Evolutionary conservation across 1,140 invertebrate species (phyloP), one percentile per base, ranked within the genome.

Genomic region (Vanessa tameamea): DNA sequence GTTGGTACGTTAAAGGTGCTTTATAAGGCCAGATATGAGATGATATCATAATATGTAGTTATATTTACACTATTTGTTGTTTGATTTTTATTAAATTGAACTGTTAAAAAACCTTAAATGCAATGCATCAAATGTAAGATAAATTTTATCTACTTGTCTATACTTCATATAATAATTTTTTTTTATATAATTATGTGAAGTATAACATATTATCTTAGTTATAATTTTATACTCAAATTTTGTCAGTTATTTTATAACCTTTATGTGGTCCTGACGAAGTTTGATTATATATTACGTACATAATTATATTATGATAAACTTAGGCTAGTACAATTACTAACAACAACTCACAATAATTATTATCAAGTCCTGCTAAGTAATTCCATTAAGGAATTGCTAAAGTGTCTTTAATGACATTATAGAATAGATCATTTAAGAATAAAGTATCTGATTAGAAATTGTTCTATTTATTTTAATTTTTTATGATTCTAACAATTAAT

Each of bases 1-100:
- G 51, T 70, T 26, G 23, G 47, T 73, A 64, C 53, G 61, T 69
- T 61, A 20, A 69, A 72, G 67, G 55, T 77, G 68, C 68, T 78
- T 15, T 31, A 23, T 78, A 83, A 72, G 88, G 86, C 85, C 83
- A 87, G 85, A 84, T 76, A 78, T 81, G 75, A 76, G 82, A 76
- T 82, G 87, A 84, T 87, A 84, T 79, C 81, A 79, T 80, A 77
- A 51, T 79, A 37, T 82, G 77, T 86, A 82, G 78, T 71, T 83
- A 73, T 89, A 85, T 76, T 85, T 67, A 86, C 68, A 87, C 77
- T 84, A 84, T 81, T 79, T 86, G 77, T 89, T 88, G 90, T 92
- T 92, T 92, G 87, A 92, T 92, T 92, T 91, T 85, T 87, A 92
- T 88, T 87, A 84, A 92, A 92, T 92, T 92, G 88, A 92, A 92